Evolutionary conservation across 2,113 vertebrate species (phyloP), one percentile per base, ranked within the genome.

Genomic region (Planiliza haematocheilus): DNA sequence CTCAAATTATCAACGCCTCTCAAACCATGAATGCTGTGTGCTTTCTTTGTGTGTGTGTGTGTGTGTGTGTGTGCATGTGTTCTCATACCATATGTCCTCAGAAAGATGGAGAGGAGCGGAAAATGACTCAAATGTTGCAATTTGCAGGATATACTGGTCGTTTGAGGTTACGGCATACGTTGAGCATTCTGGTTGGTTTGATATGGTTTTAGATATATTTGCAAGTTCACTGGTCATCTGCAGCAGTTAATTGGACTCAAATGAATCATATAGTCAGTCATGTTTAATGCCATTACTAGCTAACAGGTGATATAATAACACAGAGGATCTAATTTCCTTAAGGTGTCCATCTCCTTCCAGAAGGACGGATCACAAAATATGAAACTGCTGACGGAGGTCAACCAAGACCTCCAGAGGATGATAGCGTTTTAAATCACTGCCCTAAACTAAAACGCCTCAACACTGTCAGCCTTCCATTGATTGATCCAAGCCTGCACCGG

Each of bases 1-100:
- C 81, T 81, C 63, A 59, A 88, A 88, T 90, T 81, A 85, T 90
- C 74, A 70, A 86, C 13, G 74, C 83, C 69, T 85, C 77, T 86
- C 74, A 86, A 79, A 79, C 58, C 67, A 77, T 75, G 83, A 84
- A 79, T 70, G 68, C 79, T 24, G 58, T 39, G 55, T 70, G 55
- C 41, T 62, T 21, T 53, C 10, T 53, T 45, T 52, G 24, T 67
- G 61, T 61, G 62, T 51, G 52, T 55, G 34, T 64, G 36, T 57
- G 39, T 43, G 38, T 24, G 48, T 38, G 62, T 14, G 45, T 34
- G 36, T 30, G 2, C n/a, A n/a, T 62, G 41, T 63, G 63, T 65
- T 70, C 16, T 67, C 45, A 72, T 65, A 55, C 55, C 24, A 38
- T 46, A 55, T 70, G 66, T 76, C 59, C 59, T 78, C 34, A 73